These are phyloP conservation scores for Mechanitis mazaeus DNA, from an alignment of 2,888 invertebrate species.

Conservation along the genomic window DNA sequence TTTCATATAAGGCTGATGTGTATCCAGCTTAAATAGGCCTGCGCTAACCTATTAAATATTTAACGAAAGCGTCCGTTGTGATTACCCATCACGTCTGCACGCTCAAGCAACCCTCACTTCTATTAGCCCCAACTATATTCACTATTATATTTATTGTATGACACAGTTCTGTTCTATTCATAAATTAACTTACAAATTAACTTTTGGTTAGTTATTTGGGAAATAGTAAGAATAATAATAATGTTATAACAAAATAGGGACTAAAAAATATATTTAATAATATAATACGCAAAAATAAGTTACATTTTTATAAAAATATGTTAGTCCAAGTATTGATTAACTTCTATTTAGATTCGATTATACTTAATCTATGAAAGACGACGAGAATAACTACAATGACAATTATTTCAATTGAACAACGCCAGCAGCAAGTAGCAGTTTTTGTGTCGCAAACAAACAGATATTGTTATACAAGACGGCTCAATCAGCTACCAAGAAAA, in stretches of 20 bases:
- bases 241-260: slow-evolving; percentile 1
- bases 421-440: background rate
- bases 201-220: no score
- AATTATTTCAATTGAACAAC: slow-evolving; percentile 3
- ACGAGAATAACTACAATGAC: background rate
- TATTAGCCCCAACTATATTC: slow-evolving; percentile 12
- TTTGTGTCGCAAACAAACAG: slow-evolving; percentile 10
- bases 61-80: slow-evolving; percentile 52
- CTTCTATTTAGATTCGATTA: background rate
- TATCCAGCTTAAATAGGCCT: slow-evolving; percentile 36
- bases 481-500: slow-evolving; percentile 23
- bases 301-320: slow-evolving; percentile 1
- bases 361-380: slow-evolving; percentile 1
- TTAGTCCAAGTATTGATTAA: background rate
- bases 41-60: slow-evolving; percentile 57
- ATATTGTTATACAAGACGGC: slow-evolving; percentile 23
- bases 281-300: background rate
- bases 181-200: slow-evolving; percentile 9
- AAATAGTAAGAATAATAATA: slow-evolving; percentile 8
- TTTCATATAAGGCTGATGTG: slow-evolving; percentile 25
- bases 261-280: background rate
- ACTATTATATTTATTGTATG: no score
- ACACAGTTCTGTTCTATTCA: background rate
- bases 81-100: slow-evolving; percentile 37
- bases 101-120: slow-evolving; percentile 22